These are phyloP conservation scores for Melitaea cinxia DNA, from an alignment of 1,140 invertebrate species.

Conservation along the genomic window DNA sequence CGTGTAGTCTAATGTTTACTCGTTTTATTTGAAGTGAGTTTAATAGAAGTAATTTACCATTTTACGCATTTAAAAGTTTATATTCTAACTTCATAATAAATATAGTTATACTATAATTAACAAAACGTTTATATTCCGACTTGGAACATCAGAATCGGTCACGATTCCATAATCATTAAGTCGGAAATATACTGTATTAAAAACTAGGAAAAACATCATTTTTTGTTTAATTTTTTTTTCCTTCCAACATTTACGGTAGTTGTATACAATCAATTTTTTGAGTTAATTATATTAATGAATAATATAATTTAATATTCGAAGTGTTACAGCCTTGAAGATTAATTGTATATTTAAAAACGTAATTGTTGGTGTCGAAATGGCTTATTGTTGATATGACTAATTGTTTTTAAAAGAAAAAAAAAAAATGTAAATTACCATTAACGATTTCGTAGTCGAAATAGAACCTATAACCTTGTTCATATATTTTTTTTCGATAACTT, in stretches of 20 bases:
- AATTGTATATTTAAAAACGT: conserved; percentile 11
- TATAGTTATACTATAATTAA: conserved; percentile 27
- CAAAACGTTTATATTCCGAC: conserved; percentile 18
- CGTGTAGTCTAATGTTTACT: too few species aligned
- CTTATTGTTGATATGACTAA: background rate
- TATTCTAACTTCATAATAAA: background rate
- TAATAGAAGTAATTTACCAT: background rate
- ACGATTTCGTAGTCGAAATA: background rate
- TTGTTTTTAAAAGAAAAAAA: background rate
- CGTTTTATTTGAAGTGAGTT: too few species aligned
- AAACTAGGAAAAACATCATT: conserved; percentile 2
- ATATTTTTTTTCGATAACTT: too few species aligned
- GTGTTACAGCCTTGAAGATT: conserved; percentile 22
- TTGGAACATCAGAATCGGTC: conserved; percentile 30
- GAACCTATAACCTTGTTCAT: too few species aligned
- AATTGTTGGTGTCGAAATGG: conserved; percentile 8
- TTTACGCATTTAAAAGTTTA: background rate
- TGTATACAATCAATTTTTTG: conserved; percentile 2
- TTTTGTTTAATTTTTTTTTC: conserved; percentile 18
- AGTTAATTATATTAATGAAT: conserved; percentile 33
- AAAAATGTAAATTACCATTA: background rate
- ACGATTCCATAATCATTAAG: conserved; percentile 46
- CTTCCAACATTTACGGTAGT: conserved; percentile 30
- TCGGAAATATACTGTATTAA: conserved; percentile 40
- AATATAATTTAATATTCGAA: conserved; percentile 27